Percentiles rank a stretch among this genome's conserved stretches.
These are phyloP conservation scores for Columba guinea DNA, from an alignment of 2,797 vertebrate genomes.

Conservation along the genomic window DNA sequence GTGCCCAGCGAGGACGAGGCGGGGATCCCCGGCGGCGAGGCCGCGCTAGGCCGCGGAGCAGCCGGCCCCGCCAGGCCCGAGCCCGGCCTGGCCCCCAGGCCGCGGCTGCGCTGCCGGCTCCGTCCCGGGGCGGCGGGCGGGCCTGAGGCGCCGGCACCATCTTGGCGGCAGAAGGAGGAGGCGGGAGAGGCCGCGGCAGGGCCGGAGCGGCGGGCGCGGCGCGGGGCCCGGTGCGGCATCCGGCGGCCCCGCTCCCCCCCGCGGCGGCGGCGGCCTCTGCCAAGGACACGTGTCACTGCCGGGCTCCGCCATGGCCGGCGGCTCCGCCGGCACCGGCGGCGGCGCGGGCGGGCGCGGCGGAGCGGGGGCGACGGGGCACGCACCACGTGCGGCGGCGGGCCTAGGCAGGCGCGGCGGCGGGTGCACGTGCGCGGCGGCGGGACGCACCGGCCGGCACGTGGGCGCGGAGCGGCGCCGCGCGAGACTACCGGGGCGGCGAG, in stretches of 20 bases:
- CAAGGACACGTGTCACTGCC: conserved; percentile 67
- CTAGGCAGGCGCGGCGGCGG: background rate
- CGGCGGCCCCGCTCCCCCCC: background rate
- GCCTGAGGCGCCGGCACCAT: background rate
- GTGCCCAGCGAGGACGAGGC: background rate
- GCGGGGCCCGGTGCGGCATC: background rate
- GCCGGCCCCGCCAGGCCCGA: background rate
- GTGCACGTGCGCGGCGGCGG: background rate
- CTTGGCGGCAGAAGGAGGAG: background rate
- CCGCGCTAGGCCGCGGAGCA: background rate
- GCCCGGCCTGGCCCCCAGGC: background rate
- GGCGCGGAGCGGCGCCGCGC: background rate
- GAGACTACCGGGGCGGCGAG: background rate
- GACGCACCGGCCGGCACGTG: background rate
- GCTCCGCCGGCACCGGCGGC: background rate
- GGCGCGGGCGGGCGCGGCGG: conserved; percentile 8
- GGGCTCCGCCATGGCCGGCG: background rate
- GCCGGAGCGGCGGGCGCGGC: background rate
- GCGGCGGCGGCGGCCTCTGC: conserved; percentile 19
- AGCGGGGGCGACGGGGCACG: conserved; percentile 64
- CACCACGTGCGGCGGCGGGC: conserved; percentile 67
- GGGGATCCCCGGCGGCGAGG: no score
- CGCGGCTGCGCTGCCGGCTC: background rate
- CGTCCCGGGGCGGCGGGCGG: background rate
- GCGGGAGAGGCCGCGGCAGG: background rate